Evolutionary conservation across 2,888 invertebrate species (phyloP), one percentile per base, ranked within the genome.

Genomic region (Zaprionus bogoriensis): DNA sequence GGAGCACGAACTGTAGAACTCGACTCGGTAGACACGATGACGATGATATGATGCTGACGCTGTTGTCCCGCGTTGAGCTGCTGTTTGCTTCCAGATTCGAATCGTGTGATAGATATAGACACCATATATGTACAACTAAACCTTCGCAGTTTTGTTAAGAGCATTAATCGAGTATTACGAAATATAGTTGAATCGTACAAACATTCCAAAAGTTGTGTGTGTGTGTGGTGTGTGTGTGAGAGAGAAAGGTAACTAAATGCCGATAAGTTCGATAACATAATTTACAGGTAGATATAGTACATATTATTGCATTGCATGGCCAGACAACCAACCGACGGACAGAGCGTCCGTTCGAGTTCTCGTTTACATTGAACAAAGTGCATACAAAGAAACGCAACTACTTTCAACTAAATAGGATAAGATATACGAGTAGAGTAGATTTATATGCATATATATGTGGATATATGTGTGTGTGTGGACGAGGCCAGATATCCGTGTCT

Each of bases 81-180:
- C 71, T 76, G 62, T 76, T 67, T 74, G 75, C 67, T 17, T 36
- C 20, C 36, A 36, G 20, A 30, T 30, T 25, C 17, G 27, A n/a
- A 25, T 46, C 20, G 22, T 30, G 14, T 25, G 7, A 19, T 17
- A 19, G 17, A 38, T 30, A 50, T 12, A 52, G 17, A 51, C 41
- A n/a, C 23, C n/a, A 42, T 9, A 42, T 67, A 74, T 74, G 47
- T 74, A 75, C 70, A 74, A 65, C 61, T 84, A 87, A 86, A 86
- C 85, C 85, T 87, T 86, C 85, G 85, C 85, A 86, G 88, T 72
- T 85, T 87, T 87, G 73, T 80, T 81, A 86, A 68, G 60, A 44
- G 64, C 22, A 39, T 23, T 58, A 51, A 48, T 61, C 50, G 55
- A 72, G 52, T 38, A 39, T 61, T 78, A 75, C 73, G 36, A 70